A percentile compares a stretch with the other conserved stretches of the same genome.
phyloP scores from a whole-genome alignment of 64 coral and sea anemone species.

The Hydrozoanthus tunicans region DNA sequence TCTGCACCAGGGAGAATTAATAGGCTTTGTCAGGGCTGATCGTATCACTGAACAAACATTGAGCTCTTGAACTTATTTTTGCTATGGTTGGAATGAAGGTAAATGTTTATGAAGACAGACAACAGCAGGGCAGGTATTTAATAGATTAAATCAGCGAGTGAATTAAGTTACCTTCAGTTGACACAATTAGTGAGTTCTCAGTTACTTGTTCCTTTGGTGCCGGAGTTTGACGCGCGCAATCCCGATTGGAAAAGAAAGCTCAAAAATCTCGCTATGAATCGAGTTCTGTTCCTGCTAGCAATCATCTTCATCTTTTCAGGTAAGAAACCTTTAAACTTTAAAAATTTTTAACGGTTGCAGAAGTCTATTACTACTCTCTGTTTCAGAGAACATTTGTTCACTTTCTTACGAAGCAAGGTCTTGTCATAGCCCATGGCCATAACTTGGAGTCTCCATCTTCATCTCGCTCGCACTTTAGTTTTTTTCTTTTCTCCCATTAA shows the following conservation, averaged over 20 bases:
- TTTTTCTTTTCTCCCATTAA: not conserved
- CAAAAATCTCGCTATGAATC: slow-evolving; percentile 18
- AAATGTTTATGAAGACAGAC: slow-evolving; percentile 64
- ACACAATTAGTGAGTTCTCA: slow-evolving; percentile 52
- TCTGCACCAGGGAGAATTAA: slow-evolving; percentile 2
- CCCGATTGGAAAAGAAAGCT: not conserved
- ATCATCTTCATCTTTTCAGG: slow-evolving; percentile 43
- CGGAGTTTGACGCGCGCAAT: not conserved
- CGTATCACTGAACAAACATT: slow-evolving; percentile 43
- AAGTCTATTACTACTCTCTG: not conserved
- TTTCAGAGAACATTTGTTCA: slow-evolving; percentile 14
- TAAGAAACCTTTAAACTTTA: slow-evolving; percentile 34
- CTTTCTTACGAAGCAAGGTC: not conserved
- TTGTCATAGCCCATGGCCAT: not conserved
- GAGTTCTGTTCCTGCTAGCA: slow-evolving; percentile 34
- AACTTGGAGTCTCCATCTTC: not conserved
- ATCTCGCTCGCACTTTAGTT: not conserved
- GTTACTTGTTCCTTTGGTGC: slow-evolving; percentile 2
- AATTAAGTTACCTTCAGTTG: slow-evolving; percentile 55
- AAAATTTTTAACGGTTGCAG: not conserved
- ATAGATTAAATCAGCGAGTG: slow-evolving; percentile 62
- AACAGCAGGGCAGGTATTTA: slow-evolving; percentile 62
- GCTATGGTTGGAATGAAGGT: slow-evolving; percentile 52
- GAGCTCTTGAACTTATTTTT: slow-evolving; percentile 41
- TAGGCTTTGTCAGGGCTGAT: not conserved